phyloP scores from a whole-genome alignment of 1,140 invertebrate species.

The Hylyphantes graminicola region DNA sequence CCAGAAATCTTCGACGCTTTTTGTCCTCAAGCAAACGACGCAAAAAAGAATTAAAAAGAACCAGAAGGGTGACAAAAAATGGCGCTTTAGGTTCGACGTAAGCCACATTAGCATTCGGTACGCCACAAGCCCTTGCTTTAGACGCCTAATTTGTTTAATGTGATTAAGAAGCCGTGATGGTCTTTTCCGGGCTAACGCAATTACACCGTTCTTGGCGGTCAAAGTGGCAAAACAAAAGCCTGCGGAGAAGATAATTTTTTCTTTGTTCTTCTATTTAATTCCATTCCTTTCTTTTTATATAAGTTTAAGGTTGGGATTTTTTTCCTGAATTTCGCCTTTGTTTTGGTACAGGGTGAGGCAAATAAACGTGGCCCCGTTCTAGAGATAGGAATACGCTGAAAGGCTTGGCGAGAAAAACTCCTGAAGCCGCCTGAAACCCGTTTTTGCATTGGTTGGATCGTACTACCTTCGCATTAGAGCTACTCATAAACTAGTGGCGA shows the following conservation, averaged over 20 bases:
- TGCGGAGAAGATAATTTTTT: conserved; percentile 20
- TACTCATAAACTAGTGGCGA: too few species aligned
- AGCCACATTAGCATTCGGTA: conserved; percentile 48
- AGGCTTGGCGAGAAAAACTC: too few species aligned
- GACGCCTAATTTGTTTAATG: conserved; percentile 59
- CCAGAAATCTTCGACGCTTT: conserved; percentile 50
- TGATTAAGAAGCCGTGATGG: conserved; percentile 45
- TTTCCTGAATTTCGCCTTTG: conserved; percentile 22
- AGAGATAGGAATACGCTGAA: too few species aligned
- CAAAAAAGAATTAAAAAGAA: conserved; percentile 30
- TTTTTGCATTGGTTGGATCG: too few species aligned
- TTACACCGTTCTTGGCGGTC: conserved; percentile 54
- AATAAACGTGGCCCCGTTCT: too few species aligned
- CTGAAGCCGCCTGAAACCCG: too few species aligned
- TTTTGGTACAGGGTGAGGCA: too few species aligned
- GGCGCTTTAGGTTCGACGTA: conserved; percentile 22
- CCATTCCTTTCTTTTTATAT: conserved; percentile 28
- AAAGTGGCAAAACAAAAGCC: conserved; percentile 49
- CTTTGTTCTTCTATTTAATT: conserved; percentile 7
- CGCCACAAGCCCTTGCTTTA: conserved; percentile 44
- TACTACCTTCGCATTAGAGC: too few species aligned
- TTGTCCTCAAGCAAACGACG: conserved; percentile 10
- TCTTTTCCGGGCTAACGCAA: conserved; percentile 49
- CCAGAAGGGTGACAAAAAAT: background rate
- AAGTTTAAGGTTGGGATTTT: background rate